Conservation (phyloP, 2,888 invertebrate species). For the Drosophila peninsularis region DNA sequence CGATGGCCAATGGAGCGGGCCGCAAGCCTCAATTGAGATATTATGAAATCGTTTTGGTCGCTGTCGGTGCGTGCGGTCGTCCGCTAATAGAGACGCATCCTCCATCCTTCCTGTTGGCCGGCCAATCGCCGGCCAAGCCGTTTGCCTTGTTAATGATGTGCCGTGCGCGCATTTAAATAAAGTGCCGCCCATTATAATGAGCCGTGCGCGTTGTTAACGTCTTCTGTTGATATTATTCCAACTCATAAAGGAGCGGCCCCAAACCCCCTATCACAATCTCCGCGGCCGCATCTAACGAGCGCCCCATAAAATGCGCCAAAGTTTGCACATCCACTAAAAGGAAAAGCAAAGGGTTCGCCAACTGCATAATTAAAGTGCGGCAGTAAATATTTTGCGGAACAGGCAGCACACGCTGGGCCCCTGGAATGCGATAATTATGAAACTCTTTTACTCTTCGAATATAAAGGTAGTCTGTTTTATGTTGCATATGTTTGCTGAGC, state of each 20-base stretch:
- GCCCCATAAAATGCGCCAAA: conserved; percentile 72
- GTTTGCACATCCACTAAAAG: conserved; percentile 49
- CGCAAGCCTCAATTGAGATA: conserved; percentile 70
- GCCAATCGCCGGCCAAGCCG: conserved; percentile 24
- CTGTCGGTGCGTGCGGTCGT: conserved; percentile 72
- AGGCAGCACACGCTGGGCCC: conserved; percentile 33
- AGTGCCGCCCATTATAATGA: conserved; percentile 79
- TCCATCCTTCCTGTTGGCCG: conserved; percentile 37
- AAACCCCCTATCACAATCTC: conserved; percentile 32
- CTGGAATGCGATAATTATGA: conserved; percentile 36
- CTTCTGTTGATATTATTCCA: conserved; percentile 67
- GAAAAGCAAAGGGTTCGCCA: conserved; percentile 41
- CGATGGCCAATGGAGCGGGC: conserved; percentile 48
- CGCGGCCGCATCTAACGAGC: conserved; percentile 63
- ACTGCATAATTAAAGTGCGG: conserved; percentile 61
- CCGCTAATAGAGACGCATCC: conserved; percentile 70
- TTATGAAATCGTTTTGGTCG: conserved; percentile 70
- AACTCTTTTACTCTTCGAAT: conserved; percentile 17
- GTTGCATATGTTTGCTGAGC: no score
- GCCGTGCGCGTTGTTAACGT: conserved; percentile 61
- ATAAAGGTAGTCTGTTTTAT: not conserved
- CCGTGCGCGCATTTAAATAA: conserved; percentile 78
- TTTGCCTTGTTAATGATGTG: conserved; percentile 79
- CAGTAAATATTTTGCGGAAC: conserved; percentile 24
- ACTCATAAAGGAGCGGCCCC: conserved; percentile 71